Percentiles rank a stretch among this genome's conserved stretches.
Evolutionary conservation across 2,113 vertebrate genomes (phyloP).

Genomic region (Bombycilla garrulus): DNA sequence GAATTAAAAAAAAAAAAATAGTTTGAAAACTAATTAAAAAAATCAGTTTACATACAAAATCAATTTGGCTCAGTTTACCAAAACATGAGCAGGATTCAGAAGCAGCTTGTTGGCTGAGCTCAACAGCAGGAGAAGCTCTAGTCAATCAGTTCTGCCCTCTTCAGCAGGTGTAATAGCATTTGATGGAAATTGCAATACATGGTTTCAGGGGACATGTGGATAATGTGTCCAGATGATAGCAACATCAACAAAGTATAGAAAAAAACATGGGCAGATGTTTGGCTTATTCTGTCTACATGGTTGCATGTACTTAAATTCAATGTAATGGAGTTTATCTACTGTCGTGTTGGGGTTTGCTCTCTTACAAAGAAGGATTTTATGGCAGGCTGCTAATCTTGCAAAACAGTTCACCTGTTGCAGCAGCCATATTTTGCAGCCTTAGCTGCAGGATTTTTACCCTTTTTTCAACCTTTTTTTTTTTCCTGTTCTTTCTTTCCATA

Average conservation of each 20-base stretch:
- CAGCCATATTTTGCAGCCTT: slow-evolving; percentile 18
- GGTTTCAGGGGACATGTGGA: slow-evolving; percentile 55
- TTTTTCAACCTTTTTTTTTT: background rate
- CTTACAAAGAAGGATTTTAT: slow-evolving; percentile 62
- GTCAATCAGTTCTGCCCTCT: background rate
- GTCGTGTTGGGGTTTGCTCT: slow-evolving; percentile 36
- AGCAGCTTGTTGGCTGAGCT: background rate
- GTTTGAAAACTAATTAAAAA: background rate
- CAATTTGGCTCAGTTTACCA: background rate
- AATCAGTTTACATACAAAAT: background rate
- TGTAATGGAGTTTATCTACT: slow-evolving; percentile 60
- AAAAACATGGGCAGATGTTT: slow-evolving; percentile 70
- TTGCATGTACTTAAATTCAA: slow-evolving; percentile 61
- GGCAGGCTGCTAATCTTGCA: slow-evolving; percentile 51
- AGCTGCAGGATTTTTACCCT: background rate
- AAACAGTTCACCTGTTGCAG: slow-evolving; percentile 48
- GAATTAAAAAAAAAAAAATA: background rate
- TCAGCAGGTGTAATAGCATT: slow-evolving; percentile 40
- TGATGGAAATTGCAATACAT: slow-evolving; percentile 45
- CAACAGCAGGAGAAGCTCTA: background rate
- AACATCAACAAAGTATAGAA: slow-evolving; percentile 58
- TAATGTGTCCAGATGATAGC: slow-evolving; percentile 62
- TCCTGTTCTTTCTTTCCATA: background rate
- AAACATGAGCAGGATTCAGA: background rate
- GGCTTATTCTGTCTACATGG: slow-evolving; percentile 65